Evolutionary conservation across 2,113 vertebrate species (phyloP).

Genomic region (Mus musculus): DNA sequence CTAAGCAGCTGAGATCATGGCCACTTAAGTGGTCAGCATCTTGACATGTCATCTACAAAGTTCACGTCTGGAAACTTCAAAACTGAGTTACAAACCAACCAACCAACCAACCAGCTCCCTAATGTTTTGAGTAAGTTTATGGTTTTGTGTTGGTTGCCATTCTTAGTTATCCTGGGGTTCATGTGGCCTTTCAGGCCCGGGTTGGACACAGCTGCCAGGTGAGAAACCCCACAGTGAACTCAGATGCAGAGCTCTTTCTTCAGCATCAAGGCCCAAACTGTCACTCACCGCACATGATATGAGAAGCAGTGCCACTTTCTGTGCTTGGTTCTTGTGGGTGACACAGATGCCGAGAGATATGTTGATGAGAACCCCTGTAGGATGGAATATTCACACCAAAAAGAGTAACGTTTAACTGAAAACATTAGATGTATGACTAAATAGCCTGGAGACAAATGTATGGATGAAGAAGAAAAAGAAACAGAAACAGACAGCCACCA

Average conservation of each 20-base stretch:
- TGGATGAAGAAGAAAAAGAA: too few species aligned
- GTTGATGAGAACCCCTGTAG: background rate
- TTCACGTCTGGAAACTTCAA: background rate
- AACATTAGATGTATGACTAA: background rate
- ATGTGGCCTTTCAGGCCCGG: background rate
- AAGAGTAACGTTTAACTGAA: background rate
- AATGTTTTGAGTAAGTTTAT: background rate
- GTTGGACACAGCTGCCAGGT: too few species aligned
- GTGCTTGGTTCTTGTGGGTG: too few species aligned
- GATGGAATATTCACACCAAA: background rate
- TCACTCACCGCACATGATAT: fast-evolving
- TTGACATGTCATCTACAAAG: background rate
- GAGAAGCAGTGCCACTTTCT: fast-evolving
- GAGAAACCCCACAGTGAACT: fast-evolving
- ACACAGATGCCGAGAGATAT: background rate
- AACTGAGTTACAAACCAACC: too few species aligned
- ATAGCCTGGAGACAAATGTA: background rate
- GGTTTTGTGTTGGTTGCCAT: background rate
- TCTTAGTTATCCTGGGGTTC: background rate
- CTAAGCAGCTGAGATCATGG: background rate
- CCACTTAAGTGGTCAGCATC: background rate
- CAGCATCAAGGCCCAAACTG: too few species aligned
- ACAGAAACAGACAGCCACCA: background rate
- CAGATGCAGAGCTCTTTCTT: background rate
- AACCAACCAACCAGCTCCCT: background rate